Percentiles rank a stretch among this genome's conserved stretches.
Conservation (phyloP, 2,888 invertebrate genomes). For the Endotricha flammealis region DNA sequence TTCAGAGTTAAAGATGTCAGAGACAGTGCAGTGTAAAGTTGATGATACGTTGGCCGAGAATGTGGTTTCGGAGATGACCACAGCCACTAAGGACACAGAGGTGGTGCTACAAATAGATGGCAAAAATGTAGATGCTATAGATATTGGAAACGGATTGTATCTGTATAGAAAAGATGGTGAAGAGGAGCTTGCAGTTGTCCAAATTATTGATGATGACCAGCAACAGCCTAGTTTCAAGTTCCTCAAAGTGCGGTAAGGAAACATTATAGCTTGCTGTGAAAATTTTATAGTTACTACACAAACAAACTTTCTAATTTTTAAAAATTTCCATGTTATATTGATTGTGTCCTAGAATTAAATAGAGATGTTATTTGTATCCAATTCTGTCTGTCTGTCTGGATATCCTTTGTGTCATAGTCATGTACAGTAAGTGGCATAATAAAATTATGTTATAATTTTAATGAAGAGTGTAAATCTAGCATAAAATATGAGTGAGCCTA, state of each 20-base stretch:
- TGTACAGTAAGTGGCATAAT: no score
- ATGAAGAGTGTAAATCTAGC: no score
- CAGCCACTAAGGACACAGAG: constrained; percentile 58
- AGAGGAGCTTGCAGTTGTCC: constrained; percentile 66
- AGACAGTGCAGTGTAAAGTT: constrained; percentile 30
- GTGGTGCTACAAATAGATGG: constrained; percentile 70
- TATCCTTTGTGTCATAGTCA: no score
- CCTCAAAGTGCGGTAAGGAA: constrained; percentile 74
- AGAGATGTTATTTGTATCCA: no score
- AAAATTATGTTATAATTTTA: no score
- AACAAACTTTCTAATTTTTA: no score
- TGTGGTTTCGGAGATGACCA: constrained; percentile 37
- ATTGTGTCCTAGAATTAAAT: no score
- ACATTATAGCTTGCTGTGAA: no score
- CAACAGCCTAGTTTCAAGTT: constrained; percentile 64
- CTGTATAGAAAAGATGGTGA: constrained; percentile 64
- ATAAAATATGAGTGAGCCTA: no score
- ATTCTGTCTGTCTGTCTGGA: no score
- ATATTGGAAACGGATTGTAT: constrained; percentile 69
- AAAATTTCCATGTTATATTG: no score
- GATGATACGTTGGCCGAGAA: constrained; percentile 33
- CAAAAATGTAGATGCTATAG: constrained; percentile 69
- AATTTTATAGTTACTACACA: no score
- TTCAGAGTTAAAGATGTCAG: constrained; percentile 33
- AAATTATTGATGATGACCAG: constrained; percentile 58